phyloP scores from a whole-genome alignment of 2,113 vertebrate species.

The Podiceps cristatus region DNA sequence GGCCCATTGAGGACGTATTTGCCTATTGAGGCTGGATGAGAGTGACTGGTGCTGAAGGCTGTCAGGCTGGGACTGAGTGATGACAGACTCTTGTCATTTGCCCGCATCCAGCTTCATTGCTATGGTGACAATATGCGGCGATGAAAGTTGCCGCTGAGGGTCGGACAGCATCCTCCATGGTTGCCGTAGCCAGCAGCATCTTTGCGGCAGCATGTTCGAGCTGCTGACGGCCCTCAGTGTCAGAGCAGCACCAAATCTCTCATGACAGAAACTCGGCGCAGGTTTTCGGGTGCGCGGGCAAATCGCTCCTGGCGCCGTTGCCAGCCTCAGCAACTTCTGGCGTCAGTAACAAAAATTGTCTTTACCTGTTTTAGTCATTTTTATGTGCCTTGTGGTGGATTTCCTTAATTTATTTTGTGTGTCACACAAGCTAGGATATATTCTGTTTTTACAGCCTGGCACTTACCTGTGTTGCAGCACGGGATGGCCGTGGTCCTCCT shows the following conservation, averaged over 20 bases:
- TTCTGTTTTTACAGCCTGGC: neutral
- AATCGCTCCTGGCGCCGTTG: neutral
- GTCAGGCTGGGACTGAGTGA: slow-evolving; percentile 50
- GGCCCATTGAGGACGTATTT: neutral
- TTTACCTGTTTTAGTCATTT: slow-evolving; percentile 7
- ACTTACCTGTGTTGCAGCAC: neutral
- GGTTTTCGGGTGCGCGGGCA: neutral
- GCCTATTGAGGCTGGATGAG: neutral
- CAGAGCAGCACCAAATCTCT: slow-evolving; percentile 27
- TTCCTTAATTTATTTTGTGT: neutral
- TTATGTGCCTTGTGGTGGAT: neutral
- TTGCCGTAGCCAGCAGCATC: neutral
- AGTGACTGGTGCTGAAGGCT: slow-evolving; percentile 48
- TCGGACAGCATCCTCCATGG: neutral
- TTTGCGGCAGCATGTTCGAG: neutral
- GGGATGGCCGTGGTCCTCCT: neutral
- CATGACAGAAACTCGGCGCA: neutral
- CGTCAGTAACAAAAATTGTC: neutral
- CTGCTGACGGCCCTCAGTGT: slow-evolving; percentile 7
- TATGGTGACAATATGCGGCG: slow-evolving; percentile 33
- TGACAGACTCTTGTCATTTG: slow-evolving; percentile 54
- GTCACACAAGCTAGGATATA: neutral
- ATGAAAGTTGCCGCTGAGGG: slow-evolving; percentile 28
- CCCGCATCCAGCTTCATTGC: slow-evolving; percentile 30
- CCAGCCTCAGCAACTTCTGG: neutral